phyloP scores from a whole-genome alignment of 2,888 invertebrate genomes.

The Lymantria monacha region DNA sequence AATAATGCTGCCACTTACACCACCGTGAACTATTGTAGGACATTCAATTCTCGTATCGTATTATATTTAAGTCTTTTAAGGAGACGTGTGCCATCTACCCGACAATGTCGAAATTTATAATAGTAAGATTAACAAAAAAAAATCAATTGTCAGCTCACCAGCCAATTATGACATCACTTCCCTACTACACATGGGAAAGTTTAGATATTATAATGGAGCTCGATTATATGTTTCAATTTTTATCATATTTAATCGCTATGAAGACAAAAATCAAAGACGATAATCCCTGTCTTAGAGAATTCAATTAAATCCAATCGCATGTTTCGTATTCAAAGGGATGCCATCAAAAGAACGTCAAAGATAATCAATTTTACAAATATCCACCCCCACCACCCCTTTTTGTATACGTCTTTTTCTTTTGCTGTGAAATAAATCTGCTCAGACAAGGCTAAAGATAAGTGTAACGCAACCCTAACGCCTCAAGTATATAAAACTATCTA shows the following conservation, averaged over 20 bases:
- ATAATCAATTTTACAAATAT: constrained; percentile 80
- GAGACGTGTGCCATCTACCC: too few relatives aligned
- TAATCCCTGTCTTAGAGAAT: constrained; percentile 54
- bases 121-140: too few relatives aligned
- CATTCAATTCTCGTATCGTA: too few relatives aligned
- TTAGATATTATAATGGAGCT: too few relatives aligned
- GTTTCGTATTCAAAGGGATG: constrained; percentile 55
- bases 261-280: constrained; percentile 54
- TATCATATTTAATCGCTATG: neutral
- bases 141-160: too few relatives aligned
- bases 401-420: constrained; percentile 62
- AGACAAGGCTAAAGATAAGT: constrained; percentile 44
- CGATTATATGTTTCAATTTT: too few relatives aligned
- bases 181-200: too few relatives aligned
- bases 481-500: constrained; percentile 10
- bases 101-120: too few relatives aligned
- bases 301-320: constrained; percentile 73
- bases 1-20: too few relatives aligned
- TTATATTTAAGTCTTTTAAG: too few relatives aligned
- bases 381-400: constrained; percentile 42
- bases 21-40: too few relatives aligned
- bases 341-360: constrained; percentile 72
- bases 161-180: too few relatives aligned
- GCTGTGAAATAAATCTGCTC: constrained; percentile 65
- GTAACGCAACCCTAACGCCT: constrained; percentile 4